Conservation (phyloP, 1,140 invertebrate genomes). For the Plutomurus gul region DNA sequence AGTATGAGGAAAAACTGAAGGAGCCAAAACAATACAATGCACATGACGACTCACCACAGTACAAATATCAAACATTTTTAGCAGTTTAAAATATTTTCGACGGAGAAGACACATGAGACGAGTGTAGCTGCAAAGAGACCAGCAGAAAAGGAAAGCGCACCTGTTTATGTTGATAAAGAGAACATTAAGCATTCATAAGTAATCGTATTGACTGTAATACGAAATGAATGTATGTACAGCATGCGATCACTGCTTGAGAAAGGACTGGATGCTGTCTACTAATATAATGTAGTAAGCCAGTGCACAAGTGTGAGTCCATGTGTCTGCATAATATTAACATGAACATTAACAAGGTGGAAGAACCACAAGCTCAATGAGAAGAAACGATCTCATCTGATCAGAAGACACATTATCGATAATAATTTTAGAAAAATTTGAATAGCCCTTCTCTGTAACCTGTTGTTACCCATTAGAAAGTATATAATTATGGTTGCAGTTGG, state of each 20-base stretch:
- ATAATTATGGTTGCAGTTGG: constrained; percentile 21
- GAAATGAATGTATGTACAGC: too few relatives aligned
- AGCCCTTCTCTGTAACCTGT: constrained; percentile 34
- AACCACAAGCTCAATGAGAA: not conserved
- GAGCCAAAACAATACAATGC: not conserved
- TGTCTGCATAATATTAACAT: not conserved
- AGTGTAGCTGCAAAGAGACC: too few relatives aligned
- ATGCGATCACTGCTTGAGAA: too few relatives aligned
- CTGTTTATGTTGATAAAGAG: too few relatives aligned
- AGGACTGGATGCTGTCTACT: too few relatives aligned
- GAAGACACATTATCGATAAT: constrained; percentile 9
- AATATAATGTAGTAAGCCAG: too few relatives aligned
- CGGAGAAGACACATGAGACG: too few relatives aligned
- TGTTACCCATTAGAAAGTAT: constrained; percentile 32
- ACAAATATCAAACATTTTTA: not conserved
- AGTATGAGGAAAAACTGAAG: not conserved
- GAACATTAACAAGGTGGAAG: not conserved
- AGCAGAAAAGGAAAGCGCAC: too few relatives aligned
- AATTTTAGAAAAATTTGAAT: constrained; percentile 38
- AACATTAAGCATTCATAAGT: too few relatives aligned
- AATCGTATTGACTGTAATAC: too few relatives aligned
- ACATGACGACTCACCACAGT: not conserved
- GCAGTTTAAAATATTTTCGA: too few relatives aligned
- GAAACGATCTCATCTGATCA: not conserved
- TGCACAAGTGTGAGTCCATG: too few relatives aligned